Conservation (phyloP, 2,888 invertebrate genomes). For the Synergus gifuensis region DNA sequence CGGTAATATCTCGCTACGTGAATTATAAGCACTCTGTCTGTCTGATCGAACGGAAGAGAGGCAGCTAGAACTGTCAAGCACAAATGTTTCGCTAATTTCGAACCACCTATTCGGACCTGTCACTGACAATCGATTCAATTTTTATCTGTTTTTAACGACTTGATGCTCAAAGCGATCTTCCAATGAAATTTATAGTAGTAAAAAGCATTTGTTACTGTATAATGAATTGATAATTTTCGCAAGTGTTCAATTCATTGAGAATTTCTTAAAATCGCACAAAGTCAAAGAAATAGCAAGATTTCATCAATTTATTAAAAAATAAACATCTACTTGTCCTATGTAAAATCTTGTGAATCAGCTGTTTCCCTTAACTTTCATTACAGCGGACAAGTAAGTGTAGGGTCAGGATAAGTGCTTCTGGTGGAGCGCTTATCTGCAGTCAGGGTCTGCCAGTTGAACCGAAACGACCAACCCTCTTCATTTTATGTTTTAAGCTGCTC, state of each 20-base stretch:
- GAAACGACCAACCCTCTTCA: slow-evolving; percentile 36
- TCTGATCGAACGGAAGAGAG: slow-evolving; percentile 61
- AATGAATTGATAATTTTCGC: too few species aligned
- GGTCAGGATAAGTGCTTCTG: slow-evolving; percentile 28
- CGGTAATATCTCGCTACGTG: slow-evolving; percentile 56
- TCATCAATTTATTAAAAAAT: not conserved
- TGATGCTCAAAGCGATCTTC: slow-evolving; percentile 6
- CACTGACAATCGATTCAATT: slow-evolving; percentile 56
- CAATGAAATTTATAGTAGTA: not conserved
- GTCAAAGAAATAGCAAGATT: too few species aligned
- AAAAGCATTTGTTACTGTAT: too few species aligned
- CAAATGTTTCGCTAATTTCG: slow-evolving; percentile 55
- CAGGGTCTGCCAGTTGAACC: slow-evolving; percentile 27
- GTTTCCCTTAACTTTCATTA: not conserved
- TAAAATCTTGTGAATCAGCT: slow-evolving; percentile 23
- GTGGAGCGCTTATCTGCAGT: slow-evolving; percentile 33
- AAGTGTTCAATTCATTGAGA: too few species aligned
- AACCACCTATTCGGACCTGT: slow-evolving; percentile 50
- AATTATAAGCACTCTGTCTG: slow-evolving; percentile 60
- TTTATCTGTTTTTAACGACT: slow-evolving; percentile 50
- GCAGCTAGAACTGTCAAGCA: slow-evolving; percentile 65
- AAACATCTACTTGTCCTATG: not conserved
- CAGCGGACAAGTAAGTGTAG: slow-evolving; percentile 3
- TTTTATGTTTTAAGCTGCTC: slow-evolving; percentile 40
- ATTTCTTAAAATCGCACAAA: too few species aligned